Percentiles rank a stretch among this genome's conserved stretches.
These are phyloP conservation scores for Thalassaphorura encarpata DNA, from an alignment of 1,140 invertebrate species.

Conservation along the genomic window DNA sequence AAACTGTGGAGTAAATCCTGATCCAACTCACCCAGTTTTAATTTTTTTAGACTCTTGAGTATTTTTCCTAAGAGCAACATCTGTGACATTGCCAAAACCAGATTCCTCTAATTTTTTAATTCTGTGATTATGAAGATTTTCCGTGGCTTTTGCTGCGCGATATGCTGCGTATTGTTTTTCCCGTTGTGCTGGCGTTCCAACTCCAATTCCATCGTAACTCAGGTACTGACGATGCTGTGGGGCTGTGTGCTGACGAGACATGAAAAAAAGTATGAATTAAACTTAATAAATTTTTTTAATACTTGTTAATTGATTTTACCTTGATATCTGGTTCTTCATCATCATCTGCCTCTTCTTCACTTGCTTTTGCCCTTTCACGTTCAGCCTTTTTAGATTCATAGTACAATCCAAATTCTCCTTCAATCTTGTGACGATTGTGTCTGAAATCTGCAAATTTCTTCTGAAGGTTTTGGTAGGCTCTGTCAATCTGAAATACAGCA, in stretches of 20 bases:
- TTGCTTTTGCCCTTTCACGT: slow-evolving; percentile 36
- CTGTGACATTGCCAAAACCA: too few species aligned
- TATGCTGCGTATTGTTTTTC: slow-evolving; percentile 61
- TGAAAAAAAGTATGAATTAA: background rate
- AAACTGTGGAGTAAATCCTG: too few species aligned
- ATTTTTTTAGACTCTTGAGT: slow-evolving; percentile 50
- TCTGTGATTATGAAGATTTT: slow-evolving; percentile 63
- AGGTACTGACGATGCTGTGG: slow-evolving; percentile 81
- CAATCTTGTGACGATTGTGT: slow-evolving; percentile 33
- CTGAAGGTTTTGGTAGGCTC: slow-evolving; percentile 46
- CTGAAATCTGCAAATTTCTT: slow-evolving; percentile 37
- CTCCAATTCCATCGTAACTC: slow-evolving; percentile 62
- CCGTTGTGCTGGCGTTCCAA: slow-evolving; percentile 62
- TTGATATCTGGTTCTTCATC: slow-evolving; percentile 45
- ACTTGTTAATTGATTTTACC: slow-evolving; percentile 35
- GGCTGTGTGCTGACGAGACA: slow-evolving; percentile 68
- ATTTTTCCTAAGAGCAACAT: slow-evolving; percentile 55
- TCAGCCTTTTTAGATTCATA: too few species aligned
- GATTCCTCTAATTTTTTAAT: slow-evolving; percentile 57
- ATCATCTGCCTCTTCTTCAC: slow-evolving; percentile 42
- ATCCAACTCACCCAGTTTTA: slow-evolving; percentile 52
- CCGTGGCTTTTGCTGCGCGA: slow-evolving; percentile 57
- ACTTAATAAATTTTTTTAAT: too few species aligned
- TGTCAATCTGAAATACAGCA: slow-evolving; percentile 40
- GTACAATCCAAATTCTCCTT: slow-evolving; percentile 39